phyloP scores from a whole-genome alignment of 2,888 invertebrate genomes.

The Pristionchus japonicus region DNA sequence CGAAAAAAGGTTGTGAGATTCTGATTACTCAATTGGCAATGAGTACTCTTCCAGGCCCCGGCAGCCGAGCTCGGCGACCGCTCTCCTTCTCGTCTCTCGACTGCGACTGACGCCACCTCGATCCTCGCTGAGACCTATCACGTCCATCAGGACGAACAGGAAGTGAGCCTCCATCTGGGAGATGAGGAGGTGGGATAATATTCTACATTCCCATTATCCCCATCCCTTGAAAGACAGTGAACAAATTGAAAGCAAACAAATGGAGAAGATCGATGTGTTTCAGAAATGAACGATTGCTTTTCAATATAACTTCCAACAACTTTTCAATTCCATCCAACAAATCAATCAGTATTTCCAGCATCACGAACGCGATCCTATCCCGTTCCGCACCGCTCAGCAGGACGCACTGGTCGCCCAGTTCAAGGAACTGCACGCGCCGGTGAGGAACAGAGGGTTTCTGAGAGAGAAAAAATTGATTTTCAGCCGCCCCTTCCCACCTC shows the following conservation, averaged over 20 bases:
- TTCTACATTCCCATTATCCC: too few relatives aligned
- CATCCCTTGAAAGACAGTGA: too few relatives aligned
- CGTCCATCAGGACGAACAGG: slow-evolving; percentile 14
- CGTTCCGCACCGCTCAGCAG: slow-evolving; percentile 40
- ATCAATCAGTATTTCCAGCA: neutral
- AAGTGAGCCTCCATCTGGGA: neutral
- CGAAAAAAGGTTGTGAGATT: too few relatives aligned
- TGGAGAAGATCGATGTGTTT: too few relatives aligned
- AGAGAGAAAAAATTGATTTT: too few relatives aligned
- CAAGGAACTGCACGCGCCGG: slow-evolving; percentile 31
- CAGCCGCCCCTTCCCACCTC: slow-evolving; percentile 3
- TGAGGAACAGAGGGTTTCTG: too few relatives aligned
- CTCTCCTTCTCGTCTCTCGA: slow-evolving; percentile 32
- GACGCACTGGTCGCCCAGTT: slow-evolving; percentile 35
- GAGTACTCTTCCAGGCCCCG: neutral
- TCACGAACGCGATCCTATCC: neutral
- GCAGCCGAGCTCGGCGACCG: slow-evolving; percentile 4
- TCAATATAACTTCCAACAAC: too few relatives aligned
- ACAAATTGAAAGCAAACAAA: too few relatives aligned
- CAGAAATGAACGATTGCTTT: too few relatives aligned
- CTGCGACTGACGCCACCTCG: slow-evolving; percentile 10
- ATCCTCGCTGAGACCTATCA: slow-evolving; percentile 12
- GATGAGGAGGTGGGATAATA: neutral
- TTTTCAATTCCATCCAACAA: too few relatives aligned
- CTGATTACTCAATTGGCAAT: neutral